These are phyloP conservation scores for Aspidiotus destructor DNA, from an alignment of 2,888 invertebrate genomes.

Conservation along the genomic window DNA sequence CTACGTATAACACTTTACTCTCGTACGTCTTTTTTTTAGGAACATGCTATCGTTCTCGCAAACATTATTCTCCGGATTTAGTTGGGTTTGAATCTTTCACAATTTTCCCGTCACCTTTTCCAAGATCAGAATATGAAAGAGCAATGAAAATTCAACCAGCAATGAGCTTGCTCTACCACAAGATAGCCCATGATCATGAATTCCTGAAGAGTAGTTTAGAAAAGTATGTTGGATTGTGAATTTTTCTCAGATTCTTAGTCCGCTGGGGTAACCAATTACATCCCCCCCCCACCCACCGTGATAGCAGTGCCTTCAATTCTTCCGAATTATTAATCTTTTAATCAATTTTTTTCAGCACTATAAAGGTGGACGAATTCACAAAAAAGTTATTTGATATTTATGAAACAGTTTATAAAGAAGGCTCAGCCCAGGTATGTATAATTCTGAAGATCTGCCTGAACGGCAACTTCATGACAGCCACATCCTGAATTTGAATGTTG, in stretches of 20 bases:
- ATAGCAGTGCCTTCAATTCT: too few species aligned
- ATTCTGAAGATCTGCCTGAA: too few species aligned
- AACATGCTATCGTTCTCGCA: conserved; percentile 63
- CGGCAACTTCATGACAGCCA: too few species aligned
- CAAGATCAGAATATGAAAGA: conserved; percentile 61
- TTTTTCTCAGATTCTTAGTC: too few species aligned
- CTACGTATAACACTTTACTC: too few species aligned
- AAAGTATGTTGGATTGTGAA: conserved; percentile 9
- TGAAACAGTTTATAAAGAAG: conserved; percentile 65
- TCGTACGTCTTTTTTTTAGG: conserved; percentile 41
- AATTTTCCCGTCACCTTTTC: conserved; percentile 68
- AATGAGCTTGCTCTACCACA: conserved; percentile 72
- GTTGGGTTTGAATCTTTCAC: conserved; percentile 71
- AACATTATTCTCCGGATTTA: conserved; percentile 55
- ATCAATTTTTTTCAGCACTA: conserved; percentile 49
- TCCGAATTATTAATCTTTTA: too few species aligned
- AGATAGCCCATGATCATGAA: conserved; percentile 67
- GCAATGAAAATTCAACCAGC: conserved; percentile 62
- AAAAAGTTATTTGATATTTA: conserved; percentile 72
- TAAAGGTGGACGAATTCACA: conserved; percentile 81
- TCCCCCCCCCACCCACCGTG: too few species aligned
- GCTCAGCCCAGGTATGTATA: conserved; percentile 62
- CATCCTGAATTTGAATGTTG: too few species aligned
- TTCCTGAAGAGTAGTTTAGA: conserved; percentile 51
- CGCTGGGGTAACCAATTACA: too few species aligned